phyloP scores from a whole-genome alignment of 2,888 invertebrate species.

The Perithous albicinctus region DNA sequence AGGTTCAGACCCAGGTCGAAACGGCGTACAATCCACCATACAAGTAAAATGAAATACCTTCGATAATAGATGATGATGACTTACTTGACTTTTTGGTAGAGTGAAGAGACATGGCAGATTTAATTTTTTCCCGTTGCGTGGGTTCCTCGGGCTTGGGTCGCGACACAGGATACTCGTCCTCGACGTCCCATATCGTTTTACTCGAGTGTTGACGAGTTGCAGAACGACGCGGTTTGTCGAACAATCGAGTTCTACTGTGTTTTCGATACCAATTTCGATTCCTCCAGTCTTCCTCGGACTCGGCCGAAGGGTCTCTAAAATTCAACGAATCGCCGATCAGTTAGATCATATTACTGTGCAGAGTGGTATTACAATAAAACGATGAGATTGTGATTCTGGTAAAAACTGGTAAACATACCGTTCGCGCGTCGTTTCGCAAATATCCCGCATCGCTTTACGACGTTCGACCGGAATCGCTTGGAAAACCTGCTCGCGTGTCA shows the following conservation, averaged over 20 bases:
- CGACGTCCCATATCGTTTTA: slow-evolving; percentile 83
- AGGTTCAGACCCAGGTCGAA: too few species aligned
- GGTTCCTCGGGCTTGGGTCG: slow-evolving; percentile 30
- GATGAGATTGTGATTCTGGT: background rate
- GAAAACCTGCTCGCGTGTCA: slow-evolving; percentile 76
- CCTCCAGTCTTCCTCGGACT: slow-evolving; percentile 72
- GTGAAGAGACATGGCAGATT: slow-evolving; percentile 6
- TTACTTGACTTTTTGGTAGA: slow-evolving; percentile 44
- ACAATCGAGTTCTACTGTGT: slow-evolving; percentile 55
- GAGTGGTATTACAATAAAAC: slow-evolving; percentile 9
- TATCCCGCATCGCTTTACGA: slow-evolving; percentile 79
- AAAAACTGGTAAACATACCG: slow-evolving; percentile 70
- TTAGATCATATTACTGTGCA: background rate
- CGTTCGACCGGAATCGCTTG: slow-evolving; percentile 77
- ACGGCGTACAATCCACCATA: too few species aligned
- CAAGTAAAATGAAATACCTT: background rate
- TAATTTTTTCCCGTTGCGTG: slow-evolving; percentile 21
- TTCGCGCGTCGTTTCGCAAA: slow-evolving; percentile 76
- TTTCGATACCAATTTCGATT: slow-evolving; percentile 79
- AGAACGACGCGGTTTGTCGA: slow-evolving; percentile 41
- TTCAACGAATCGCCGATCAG: background rate
- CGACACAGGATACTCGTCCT: slow-evolving; percentile 72
- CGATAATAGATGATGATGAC: background rate
- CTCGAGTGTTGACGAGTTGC: slow-evolving; percentile 72
- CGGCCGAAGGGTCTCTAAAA: slow-evolving; percentile 74